Percentiles rank a stretch among this genome's conserved stretches.
These are phyloP conservation scores for Leucoraja ocellata DNA, from an alignment of 2,797 vertebrate species.

Conservation along the genomic window DNA sequence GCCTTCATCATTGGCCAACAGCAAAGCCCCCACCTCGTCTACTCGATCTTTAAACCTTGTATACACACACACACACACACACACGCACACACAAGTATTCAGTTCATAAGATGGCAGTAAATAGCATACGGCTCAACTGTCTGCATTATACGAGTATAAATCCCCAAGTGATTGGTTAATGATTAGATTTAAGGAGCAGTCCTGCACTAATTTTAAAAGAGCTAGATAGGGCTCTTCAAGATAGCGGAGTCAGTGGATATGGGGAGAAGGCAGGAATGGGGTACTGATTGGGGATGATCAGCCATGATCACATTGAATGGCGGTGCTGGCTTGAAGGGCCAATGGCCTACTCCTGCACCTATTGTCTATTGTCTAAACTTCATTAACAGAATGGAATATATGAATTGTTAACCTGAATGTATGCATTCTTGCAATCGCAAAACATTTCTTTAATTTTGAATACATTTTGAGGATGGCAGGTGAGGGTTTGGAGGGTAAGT, in stretches of 20 bases:
- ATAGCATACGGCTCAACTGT: not conserved
- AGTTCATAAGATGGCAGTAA: constrained; percentile 55
- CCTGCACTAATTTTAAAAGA: not conserved
- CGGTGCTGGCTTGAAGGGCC: too few species aligned
- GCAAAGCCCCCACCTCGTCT: constrained; percentile 65
- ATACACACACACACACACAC: constrained; percentile 59
- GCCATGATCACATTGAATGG: too few species aligned
- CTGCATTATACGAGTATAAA: not conserved
- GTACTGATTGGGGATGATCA: too few species aligned
- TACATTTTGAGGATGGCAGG: not conserved
- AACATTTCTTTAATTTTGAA: not conserved
- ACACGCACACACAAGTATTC: not conserved
- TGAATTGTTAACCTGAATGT: not conserved
- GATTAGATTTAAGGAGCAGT: not conserved
- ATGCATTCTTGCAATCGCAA: not conserved
- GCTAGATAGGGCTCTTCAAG: too few species aligned
- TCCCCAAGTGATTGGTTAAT: not conserved
- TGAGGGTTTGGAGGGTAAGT: too few species aligned
- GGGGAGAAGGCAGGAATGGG: too few species aligned
- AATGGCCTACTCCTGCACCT: too few species aligned
- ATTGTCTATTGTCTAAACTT: too few species aligned
- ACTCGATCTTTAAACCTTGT: constrained; percentile 68
- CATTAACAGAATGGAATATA: not conserved
- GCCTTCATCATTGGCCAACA: constrained; percentile 71
- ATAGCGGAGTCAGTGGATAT: too few species aligned